Conservation (phyloP, 92 coral and sea anemone genomes). For the Muricea muricata region DNA sequence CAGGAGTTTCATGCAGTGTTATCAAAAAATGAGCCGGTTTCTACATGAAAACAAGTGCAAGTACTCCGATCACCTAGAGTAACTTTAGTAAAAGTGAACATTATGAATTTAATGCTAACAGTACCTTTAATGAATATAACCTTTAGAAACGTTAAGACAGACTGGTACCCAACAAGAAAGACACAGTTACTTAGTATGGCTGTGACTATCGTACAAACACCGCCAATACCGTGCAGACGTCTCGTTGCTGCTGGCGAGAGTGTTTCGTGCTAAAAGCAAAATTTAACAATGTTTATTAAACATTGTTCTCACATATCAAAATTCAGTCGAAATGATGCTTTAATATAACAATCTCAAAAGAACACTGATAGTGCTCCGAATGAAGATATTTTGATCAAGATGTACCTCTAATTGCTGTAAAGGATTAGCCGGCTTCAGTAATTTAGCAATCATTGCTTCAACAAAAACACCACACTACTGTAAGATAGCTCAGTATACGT, state of each 20-base stretch:
- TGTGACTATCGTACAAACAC: conserved; percentile 57
- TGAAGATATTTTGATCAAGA: not conserved
- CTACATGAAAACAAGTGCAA: too few relatives aligned
- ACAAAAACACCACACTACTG: conserved; percentile 89
- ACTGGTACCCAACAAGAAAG: conserved; percentile 73
- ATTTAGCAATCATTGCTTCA: conserved; percentile 66
- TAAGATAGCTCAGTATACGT: conserved; percentile 90
- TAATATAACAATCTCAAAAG: too few relatives aligned
- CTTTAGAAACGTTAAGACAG: conserved; percentile 76
- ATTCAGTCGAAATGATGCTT: too few relatives aligned
- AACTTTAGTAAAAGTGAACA: too few relatives aligned
- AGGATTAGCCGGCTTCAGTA: conserved; percentile 52
- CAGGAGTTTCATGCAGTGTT: too few relatives aligned
- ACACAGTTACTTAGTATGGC: conserved; percentile 93
- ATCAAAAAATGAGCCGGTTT: too few relatives aligned
- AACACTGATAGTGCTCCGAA: too few relatives aligned
- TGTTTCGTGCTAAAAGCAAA: conserved; percentile 49
- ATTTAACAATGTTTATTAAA: not conserved
- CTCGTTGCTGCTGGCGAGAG: conserved; percentile 83
- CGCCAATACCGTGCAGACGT: conserved; percentile 81
- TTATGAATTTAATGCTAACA: too few relatives aligned
- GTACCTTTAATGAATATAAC: conserved; percentile 73
- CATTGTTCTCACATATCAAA: too few relatives aligned
- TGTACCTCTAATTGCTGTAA: conserved; percentile 60
- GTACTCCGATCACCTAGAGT: too few relatives aligned